Evolutionary conservation across 2,113 vertebrate genomes (phyloP), one percentile per base, ranked within the genome.

Genomic region (Ornithorhynchus anatinus): DNA sequence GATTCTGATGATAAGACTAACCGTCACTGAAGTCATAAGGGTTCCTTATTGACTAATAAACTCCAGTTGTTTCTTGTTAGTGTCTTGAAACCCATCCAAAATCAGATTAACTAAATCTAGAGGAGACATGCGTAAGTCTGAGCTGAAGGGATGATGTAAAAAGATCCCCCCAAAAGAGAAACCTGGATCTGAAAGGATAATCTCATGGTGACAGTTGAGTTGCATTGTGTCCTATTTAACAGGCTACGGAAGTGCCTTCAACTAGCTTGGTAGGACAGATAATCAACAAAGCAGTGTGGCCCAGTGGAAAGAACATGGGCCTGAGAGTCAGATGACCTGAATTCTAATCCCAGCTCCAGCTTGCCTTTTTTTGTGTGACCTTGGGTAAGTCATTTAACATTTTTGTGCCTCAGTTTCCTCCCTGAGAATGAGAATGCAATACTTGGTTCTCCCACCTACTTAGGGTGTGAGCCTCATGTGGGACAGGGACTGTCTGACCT

Each of bases 221-320:
- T 14, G 50, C 37, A 19, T 10, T 47, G 3, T 42, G 68, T 69
- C 47, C 44, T 62, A 31, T 69, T 83, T 62, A 69, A 63, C 52
- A 80, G 36, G 31, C 35, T 73, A 36, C 52, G 59, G 53, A 8
- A 61, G 29, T 53, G 20, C 9, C 36, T 61, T 69, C 40, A 77
- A 44, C 3, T 63, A 4, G 48, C 72, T 35, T 9, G 2, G 22
- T 37, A 52, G 10, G 67, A 14, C 19, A 42, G 48, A n/a, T n/a
- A n/a, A n/a, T n/a, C n/a, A n/a, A n/a, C n/a, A n/a, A n/a, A n/a
- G n/a, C n/a, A n/a, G n/a, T n/a, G n/a, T n/a, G n/a, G n/a, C n/a
- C n/a, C n/a, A n/a, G n/a, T n/a, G n/a, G n/a, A n/a, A n/a, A n/a
- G n/a, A n/a, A n/a, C n/a, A n/a, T n/a, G n/a, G n/a, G n/a, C n/a